Conservation (phyloP, 1,140 invertebrate genomes). For the Rhagoletis pomonella region DNA sequence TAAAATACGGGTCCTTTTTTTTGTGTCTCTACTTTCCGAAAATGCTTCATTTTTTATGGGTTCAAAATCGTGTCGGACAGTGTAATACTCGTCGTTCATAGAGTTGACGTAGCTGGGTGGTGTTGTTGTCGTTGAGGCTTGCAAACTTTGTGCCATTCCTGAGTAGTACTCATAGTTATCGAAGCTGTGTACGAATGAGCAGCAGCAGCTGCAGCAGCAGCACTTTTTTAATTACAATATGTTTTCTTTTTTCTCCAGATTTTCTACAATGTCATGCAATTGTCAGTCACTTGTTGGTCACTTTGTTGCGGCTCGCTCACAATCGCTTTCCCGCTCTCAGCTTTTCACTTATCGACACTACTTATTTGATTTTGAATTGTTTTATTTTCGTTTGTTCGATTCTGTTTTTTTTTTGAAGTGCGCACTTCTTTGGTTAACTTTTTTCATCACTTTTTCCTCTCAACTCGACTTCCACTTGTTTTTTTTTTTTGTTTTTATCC, state of each 20-base stretch:
- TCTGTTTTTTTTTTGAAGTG: neutral
- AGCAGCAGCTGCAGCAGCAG: neutral
- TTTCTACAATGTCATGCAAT: neutral
- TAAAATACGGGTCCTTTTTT: too few species aligned
- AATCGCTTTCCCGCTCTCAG: neutral
- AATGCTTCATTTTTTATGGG: too few species aligned
- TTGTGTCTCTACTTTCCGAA: too few species aligned
- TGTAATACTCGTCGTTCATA: neutral
- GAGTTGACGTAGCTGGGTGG: neutral
- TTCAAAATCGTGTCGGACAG: neutral
- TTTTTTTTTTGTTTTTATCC: neutral
- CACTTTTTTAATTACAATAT: neutral
- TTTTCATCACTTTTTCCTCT: neutral
- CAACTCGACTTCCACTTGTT: neutral
- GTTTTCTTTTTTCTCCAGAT: neutral
- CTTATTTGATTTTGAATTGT: constrained; percentile 16
- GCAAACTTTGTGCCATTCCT: neutral
- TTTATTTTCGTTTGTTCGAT: neutral
- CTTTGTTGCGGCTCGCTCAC: neutral
- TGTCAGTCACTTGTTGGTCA: constrained; percentile 23
- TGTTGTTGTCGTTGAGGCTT: neutral
- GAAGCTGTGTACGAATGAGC: neutral
- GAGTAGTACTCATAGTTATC: neutral
- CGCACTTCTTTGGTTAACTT: neutral
- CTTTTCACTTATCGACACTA: too few species aligned